Evolutionary conservation across 2,797 vertebrate species (phyloP), one percentile per base, ranked within the genome.

Genomic region (Microctenopoma steveboyesi): DNA sequence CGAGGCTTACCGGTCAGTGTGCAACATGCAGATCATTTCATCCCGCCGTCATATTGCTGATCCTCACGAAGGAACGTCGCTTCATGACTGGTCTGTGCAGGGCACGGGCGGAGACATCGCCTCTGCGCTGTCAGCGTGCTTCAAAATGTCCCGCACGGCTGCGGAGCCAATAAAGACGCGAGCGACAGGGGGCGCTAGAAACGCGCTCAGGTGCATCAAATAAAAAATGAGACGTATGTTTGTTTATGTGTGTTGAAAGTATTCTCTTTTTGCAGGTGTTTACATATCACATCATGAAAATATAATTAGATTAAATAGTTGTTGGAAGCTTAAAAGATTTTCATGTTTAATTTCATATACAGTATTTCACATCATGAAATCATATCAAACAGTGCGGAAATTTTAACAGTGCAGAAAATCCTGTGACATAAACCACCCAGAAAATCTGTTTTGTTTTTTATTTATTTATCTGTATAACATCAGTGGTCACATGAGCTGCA

Each of bases 141-240:
- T 65, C 57, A 65, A 72, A 84, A 81, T 70, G 83, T 83, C 65
- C 58, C 25, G 43, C 62, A 67, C 57, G 39, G 28, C 52, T 40
- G 27, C 0, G 27, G 16, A 57, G 83, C 39, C 5, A 4, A 53
- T 76, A 18, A 4, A 9, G 7, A 11, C 37, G 27, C 4, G 43
- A 12, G 0, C 89, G 57, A 52, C 47, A 82, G 87, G 35, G 82
- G 86, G 89, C 75, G 76, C 75, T n/a, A 43, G 14, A 47, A 28
- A n/a, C 12, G 0, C 1, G 53, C 30, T 14, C 40, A 6, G 37
- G 28, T 18, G 54, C 2, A 25, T 5, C 5, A 4, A 18, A 4
- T 25, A 3, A 40, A 39, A 45, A 33, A 0, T 40, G 3, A 35
- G 1, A n/a, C 22, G 7, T 25, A 39, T 48, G 10, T 1, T 1